Evolutionary conservation across 2,113 vertebrate genomes (phyloP), one percentile per base, ranked within the genome.

Genomic region (Oenanthe melanoleuca): DNA sequence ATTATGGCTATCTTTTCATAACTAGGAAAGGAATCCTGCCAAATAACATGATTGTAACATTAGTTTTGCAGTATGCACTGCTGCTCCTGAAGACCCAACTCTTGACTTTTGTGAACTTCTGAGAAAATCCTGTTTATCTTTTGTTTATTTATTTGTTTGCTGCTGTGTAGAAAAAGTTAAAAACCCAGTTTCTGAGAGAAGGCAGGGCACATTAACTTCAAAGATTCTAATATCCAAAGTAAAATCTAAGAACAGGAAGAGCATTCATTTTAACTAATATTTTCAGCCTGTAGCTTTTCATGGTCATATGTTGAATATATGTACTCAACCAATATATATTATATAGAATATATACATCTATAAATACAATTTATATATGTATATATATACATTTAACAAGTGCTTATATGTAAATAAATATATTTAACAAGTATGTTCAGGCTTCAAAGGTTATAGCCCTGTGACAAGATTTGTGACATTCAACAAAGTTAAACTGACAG

Each of bases 1-100:
- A 92, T 96, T 93, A 78, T 60, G 71, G 57, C 29, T 96, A 78
- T 88, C 80, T 95, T 93, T 90, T 90, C 71, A 56, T 74, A 74
- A 74, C 59, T 61, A 50, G 63, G 53, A 78, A 86, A 88, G 72
- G 23, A 50, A 38, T 45, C 52, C 64, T 86, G 79, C 75, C 94
- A 96, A 95, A 93, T 63, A 66, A 49, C 19, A 82, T 80, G 45
- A 80, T 89, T 86, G 74, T 78, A 89, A 49, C n/a, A 38, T 78
- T 55, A 83, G 22, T 70, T 85, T 89, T 92, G 31, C 71, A 86
- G 64, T 56, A 74, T 45, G 14, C 9, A 20, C 28, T 56, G 34
- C 33, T 52, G 9, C 80, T 92, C 52, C 71, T 80, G n/a, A 80
- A 95, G 78, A 79, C 23, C 13, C 22, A 79, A 0, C 22, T 78